These are phyloP conservation scores for Peromyscus leucopus DNA, from an alignment of 2,113 vertebrate genomes.

Conservation along the genomic window DNA sequence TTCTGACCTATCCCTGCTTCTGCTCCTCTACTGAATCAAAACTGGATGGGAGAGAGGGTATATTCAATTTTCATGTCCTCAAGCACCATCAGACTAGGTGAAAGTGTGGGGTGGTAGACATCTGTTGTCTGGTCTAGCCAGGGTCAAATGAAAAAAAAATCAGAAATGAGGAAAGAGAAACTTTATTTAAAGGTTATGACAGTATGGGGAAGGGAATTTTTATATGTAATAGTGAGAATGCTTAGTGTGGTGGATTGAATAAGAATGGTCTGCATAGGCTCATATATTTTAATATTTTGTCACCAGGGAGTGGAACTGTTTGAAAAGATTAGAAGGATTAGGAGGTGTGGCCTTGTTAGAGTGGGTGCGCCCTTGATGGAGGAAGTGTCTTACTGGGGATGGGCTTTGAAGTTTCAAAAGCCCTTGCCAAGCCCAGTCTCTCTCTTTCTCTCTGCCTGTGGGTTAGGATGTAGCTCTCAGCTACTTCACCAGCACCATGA, in stretches of 20 bases:
- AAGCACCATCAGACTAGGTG: not conserved
- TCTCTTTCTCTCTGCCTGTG: not conserved
- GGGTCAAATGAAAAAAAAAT: slow-evolving; percentile 12
- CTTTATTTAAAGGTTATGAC: slow-evolving; percentile 20
- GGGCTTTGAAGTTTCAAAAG: not conserved
- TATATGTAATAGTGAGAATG: not conserved
- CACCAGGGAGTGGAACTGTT: not conserved
- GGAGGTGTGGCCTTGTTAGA: not conserved
- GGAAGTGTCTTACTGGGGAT: not conserved
- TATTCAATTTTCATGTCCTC: not conserved
- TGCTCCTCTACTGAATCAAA: not conserved
- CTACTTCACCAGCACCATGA: not conserved
- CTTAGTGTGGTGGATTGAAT: not conserved
- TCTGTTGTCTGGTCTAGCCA: not conserved
- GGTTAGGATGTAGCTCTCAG: not conserved
- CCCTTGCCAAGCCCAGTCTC: not conserved
- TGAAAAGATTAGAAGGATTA: not conserved
- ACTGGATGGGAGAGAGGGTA: not conserved
- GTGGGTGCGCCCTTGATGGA: not conserved
- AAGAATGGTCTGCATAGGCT: not conserved
- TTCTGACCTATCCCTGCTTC: slow-evolving; percentile 23
- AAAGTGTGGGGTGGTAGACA: not conserved
- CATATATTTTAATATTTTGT: not conserved
- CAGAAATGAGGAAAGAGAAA: not conserved
- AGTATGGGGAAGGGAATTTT: not conserved